Evolutionary conservation across 2,113 vertebrate genomes (phyloP).

Genomic region (Rousettus leschenaultii): DNA sequence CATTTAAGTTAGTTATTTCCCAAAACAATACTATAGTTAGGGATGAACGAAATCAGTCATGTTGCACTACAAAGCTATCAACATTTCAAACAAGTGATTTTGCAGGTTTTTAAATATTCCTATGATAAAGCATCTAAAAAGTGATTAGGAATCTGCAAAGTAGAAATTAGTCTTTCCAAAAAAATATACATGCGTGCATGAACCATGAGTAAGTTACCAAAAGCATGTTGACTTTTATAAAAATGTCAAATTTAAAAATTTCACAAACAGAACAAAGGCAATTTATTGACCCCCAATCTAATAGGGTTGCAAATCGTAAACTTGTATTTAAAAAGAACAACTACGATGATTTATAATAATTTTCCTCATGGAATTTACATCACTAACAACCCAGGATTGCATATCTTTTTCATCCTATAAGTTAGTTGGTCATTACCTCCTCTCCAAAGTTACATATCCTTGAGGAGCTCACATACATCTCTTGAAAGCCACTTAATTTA

Average conservation of each 20-base stretch:
- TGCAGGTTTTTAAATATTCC: not conserved
- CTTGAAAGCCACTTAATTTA: not conserved
- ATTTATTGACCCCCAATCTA: slow-evolving; percentile 40
- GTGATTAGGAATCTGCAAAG: not conserved
- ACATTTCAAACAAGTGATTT: slow-evolving; percentile 59
- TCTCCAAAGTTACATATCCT: slow-evolving; percentile 43
- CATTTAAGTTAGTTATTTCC: slow-evolving; percentile 65
- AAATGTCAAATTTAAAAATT: slow-evolving; percentile 21
- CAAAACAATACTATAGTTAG: slow-evolving; percentile 47
- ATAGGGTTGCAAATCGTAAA: slow-evolving; percentile 15
- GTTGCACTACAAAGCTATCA: slow-evolving; percentile 67
- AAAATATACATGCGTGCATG: not conserved
- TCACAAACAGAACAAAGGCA: not conserved
- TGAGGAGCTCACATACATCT: not conserved
- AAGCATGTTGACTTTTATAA: slow-evolving; percentile 5
- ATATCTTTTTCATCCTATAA: not conserved
- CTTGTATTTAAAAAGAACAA: slow-evolving; percentile 19
- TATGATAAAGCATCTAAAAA: slow-evolving; percentile 22
- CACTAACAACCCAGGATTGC: not conserved
- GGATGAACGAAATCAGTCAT: slow-evolving; percentile 68
- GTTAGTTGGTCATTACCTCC: not conserved
- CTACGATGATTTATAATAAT: not conserved
- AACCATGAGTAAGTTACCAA: not conserved
- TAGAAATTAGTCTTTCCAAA: slow-evolving; percentile 9
- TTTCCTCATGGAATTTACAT: not conserved